These are phyloP conservation scores for Nomada ferruginata DNA, from an alignment of 2,888 invertebrate species.

Conservation along the genomic window DNA sequence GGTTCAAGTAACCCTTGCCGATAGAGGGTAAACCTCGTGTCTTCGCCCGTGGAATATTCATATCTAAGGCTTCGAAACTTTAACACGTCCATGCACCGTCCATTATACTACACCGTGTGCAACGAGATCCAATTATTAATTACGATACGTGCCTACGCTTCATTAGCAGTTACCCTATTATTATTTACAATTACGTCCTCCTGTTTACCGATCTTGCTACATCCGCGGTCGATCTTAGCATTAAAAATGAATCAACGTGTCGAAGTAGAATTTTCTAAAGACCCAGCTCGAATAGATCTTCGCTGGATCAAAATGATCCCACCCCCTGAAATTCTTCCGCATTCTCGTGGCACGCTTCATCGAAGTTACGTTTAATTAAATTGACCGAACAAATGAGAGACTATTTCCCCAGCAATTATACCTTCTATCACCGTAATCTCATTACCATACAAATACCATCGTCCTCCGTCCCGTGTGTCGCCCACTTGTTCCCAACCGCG, in stretches of 20 bases:
- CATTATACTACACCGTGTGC: neutral
- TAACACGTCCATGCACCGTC: slow-evolving; percentile 14
- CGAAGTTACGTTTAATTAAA: too few species aligned
- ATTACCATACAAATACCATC: slow-evolving; percentile 13
- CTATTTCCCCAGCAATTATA: neutral
- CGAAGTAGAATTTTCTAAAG: neutral
- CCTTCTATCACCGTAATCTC: neutral
- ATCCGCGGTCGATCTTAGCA: too few species aligned
- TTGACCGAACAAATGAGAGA: neutral
- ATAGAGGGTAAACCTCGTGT: slow-evolving; percentile 47
- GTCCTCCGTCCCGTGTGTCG: slow-evolving; percentile 26
- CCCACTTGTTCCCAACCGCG: slow-evolving; percentile 40
- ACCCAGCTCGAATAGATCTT: too few species aligned
- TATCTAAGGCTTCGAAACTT: slow-evolving; percentile 42
- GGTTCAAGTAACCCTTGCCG: slow-evolving; percentile 42
- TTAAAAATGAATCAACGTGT: neutral
- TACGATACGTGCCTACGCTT: too few species aligned
- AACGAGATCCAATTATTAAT: slow-evolving; percentile 24
- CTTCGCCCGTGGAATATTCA: slow-evolving; percentile 48
- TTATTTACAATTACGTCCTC: too few species aligned
- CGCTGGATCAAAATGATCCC: too few species aligned
- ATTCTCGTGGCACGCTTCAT: too few species aligned
- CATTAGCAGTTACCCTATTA: too few species aligned
- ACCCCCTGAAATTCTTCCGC: too few species aligned
- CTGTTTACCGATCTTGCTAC: too few species aligned